phyloP scores from a whole-genome alignment of 2,113 vertebrate genomes.

The Atherinomorus stipes region DNA sequence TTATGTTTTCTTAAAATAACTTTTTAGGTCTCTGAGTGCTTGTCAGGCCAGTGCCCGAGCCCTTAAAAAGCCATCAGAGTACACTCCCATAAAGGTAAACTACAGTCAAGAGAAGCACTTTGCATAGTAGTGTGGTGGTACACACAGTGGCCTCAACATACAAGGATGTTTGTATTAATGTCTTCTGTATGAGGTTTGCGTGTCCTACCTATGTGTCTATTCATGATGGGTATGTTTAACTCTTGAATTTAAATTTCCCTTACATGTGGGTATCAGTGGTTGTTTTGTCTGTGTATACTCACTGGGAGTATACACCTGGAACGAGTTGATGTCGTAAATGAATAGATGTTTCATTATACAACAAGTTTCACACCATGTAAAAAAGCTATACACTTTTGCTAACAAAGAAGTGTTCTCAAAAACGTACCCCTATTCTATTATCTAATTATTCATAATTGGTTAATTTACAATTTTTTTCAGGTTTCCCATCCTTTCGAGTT shows the following conservation, averaged over 20 bases:
- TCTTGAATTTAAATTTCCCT: too few species aligned
- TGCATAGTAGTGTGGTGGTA: background rate
- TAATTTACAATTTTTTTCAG: background rate
- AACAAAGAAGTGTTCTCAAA: background rate
- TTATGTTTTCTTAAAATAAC: background rate
- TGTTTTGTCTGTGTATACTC: background rate
- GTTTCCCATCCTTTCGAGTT: slow-evolving; percentile 1
- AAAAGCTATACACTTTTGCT: background rate
- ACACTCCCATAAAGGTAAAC: slow-evolving; percentile 1
- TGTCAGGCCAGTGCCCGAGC: background rate
- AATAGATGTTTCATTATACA: background rate
- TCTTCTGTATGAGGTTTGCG: too few species aligned
- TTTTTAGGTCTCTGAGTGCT: background rate
- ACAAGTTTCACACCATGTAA: too few species aligned
- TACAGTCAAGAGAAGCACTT: background rate
- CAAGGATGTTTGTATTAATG: too few species aligned
- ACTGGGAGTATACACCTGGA: background rate
- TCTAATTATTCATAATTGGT: background rate
- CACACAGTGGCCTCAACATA: too few species aligned
- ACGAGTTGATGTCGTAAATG: background rate
- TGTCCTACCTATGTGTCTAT: too few species aligned
- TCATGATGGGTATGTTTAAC: too few species aligned
- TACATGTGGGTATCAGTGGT: background rate
- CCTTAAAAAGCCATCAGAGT: background rate
- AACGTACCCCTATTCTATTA: too few species aligned